These are phyloP conservation scores for Notechis scutatus DNA, from an alignment of 2,113 vertebrate species.

Conservation along the genomic window DNA sequence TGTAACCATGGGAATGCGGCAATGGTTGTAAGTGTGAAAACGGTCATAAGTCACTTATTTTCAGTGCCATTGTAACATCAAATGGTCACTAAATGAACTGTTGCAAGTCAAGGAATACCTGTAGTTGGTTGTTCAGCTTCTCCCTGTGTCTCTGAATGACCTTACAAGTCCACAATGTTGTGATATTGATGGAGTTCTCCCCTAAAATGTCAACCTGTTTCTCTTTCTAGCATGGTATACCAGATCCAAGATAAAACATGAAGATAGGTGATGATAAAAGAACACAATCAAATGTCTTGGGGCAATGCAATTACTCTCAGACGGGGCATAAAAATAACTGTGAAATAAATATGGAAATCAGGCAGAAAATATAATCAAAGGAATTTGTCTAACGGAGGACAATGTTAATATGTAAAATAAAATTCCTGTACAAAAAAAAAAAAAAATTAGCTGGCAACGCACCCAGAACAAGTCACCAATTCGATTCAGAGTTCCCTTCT, in stretches of 20 bases:
- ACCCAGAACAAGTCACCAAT: slow-evolving; percentile 43
- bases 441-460: slow-evolving; percentile 42
- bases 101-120: not conserved
- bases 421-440: slow-evolving; percentile 53
- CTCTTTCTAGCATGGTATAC: slow-evolving; percentile 16
- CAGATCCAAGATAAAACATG: not conserved
- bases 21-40: not conserved
- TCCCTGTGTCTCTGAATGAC: not conserved
- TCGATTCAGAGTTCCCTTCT: slow-evolving; percentile 52
- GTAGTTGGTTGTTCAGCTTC: not conserved
- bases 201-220: not conserved
- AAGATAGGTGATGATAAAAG: not conserved
- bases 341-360: slow-evolving; percentile 61
- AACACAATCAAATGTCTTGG: not conserved
- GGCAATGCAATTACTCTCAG: not conserved
- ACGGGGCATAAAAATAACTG: not conserved
- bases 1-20: not conserved
- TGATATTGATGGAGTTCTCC: not conserved
- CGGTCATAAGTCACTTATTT: too few species aligned
- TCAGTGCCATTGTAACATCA: not conserved
- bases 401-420: slow-evolving; percentile 55
- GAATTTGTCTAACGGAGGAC: slow-evolving; percentile 55
- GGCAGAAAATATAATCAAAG: slow-evolving; percentile 54
- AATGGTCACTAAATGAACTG: not conserved
- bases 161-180: not conserved